Percentiles rank a stretch among this genome's conserved stretches.
Conservation (phyloP, 2,113 vertebrate species). For the Anhinga rufa region DNA sequence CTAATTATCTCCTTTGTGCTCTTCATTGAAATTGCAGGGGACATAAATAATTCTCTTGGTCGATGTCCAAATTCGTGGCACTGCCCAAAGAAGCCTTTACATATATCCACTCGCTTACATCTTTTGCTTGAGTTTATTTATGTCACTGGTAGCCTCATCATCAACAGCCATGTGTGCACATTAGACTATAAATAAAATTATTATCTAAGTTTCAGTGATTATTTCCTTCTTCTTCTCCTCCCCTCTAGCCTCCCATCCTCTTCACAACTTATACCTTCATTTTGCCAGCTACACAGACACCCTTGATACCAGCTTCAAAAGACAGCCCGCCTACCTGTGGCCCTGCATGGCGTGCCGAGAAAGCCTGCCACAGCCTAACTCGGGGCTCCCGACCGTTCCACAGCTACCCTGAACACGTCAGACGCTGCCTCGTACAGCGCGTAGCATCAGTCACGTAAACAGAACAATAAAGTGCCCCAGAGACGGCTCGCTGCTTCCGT, state of each 20-base stretch:
- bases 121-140: conserved; percentile 74
- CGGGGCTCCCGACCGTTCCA: not conserved
- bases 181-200: conserved; percentile 67
- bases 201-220: conserved; percentile 27
- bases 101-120: conserved; percentile 70
- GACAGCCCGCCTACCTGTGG: not conserved
- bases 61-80: conserved; percentile 62
- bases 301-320: not conserved
- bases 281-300: not conserved
- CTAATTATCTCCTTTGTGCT: conserved; percentile 87
- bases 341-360: not conserved
- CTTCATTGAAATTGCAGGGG: conserved; percentile 66
- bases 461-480: not conserved
- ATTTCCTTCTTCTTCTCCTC: not conserved
- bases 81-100: conserved; percentile 64
- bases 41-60: conserved; percentile 73
- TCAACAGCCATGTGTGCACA: conserved; percentile 59
- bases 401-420: not conserved
- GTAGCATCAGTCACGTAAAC: not conserved
- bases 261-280: not conserved
- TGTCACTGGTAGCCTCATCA: conserved; percentile 69
- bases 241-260: not conserved
- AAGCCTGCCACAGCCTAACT: not conserved
- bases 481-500: not conserved
- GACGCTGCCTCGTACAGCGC: not conserved